Evolutionary conservation across 2,888 invertebrate species (phyloP), one percentile per base, ranked within the genome.

Genomic region (Tortricodes alternella): DNA sequence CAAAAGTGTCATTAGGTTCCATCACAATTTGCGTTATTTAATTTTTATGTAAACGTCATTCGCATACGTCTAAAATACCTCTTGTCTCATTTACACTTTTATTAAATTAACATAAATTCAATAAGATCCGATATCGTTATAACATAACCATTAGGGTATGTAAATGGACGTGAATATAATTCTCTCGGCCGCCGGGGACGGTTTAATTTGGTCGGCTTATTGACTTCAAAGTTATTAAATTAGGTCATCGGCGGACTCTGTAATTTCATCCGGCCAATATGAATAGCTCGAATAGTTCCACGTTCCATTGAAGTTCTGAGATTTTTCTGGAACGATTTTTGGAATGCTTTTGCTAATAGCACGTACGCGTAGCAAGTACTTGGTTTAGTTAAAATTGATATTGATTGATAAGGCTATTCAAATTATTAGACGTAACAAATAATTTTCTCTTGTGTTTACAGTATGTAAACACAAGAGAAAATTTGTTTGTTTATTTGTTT

Each of bases 181-280:
- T 67, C 66, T 60, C 58, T 64, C 62, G 63, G 63, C 53, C 63
- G 65, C 51, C 53, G 60, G 63, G 67, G 68, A 63, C 66, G 63
- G 71, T 71, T 75, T 74, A 68, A 75, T 75, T 75, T 73, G 60
- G 72, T 59, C 60, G 69, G 69, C 70, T 74, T 75, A 76, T 73
- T 71, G 70, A 71, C 70, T 69, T 50, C 53, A 32, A 67, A 67
- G 69, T 72, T 72, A 74, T 70, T 71, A 68, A 70, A 67, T 71
- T 66, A 67, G 71, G 70, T 70, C 67, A 68, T 61, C 56, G 58
- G 59, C 43, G 53, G 48, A 55, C 49, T 56, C 59, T 61, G 63
- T 66, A 65, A 72, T 71, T 71, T 67, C 53, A 39, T 24, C 37
- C 23, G 60, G 50, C 43, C 63, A 67, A 67, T 66, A 66, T 62